These are phyloP conservation scores for Channa striata DNA, from an alignment of 2,797 vertebrate species.

Conservation along the genomic window DNA sequence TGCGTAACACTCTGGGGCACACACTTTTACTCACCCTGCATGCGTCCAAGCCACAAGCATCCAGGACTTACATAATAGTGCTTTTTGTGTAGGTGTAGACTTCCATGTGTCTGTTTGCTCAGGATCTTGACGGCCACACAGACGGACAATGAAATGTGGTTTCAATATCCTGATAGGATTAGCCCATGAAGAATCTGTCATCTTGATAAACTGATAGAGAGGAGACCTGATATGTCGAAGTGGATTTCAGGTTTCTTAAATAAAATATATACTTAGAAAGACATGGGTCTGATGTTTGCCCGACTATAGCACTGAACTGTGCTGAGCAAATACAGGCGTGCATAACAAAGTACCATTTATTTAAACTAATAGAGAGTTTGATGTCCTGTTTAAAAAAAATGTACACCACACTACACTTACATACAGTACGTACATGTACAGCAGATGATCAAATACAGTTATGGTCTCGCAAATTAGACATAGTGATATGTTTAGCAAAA, in stretches of 20 bases:
- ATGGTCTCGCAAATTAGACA: not conserved
- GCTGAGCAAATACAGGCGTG: not conserved
- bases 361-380: conserved; percentile 27
- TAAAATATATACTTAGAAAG: conserved; percentile 42
- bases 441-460: not conserved
- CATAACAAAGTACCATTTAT: conserved; percentile 45
- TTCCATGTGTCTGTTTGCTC: conserved; percentile 61
- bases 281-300: conserved; percentile 19
- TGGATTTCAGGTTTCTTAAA: conserved; percentile 62
- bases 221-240: conserved; percentile 51
- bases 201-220: conserved; percentile 48
- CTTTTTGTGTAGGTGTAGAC: conserved; percentile 40
- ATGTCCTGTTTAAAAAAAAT: conserved; percentile 10
- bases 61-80: conserved; percentile 67
- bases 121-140: conserved; percentile 40
- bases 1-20: conserved; percentile 36
- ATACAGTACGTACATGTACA: conserved; percentile 22
- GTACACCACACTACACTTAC: conserved; percentile 3
- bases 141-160: conserved; percentile 48
- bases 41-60: conserved; percentile 63
- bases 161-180: conserved; percentile 60
- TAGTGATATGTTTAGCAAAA: conserved; percentile 14
- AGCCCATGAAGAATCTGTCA: conserved; percentile 52
- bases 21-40: conserved; percentile 51
- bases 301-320: conserved; percentile 11